These are phyloP conservation scores for Rhea pennata DNA, from an alignment of 2,113 vertebrate species.

Conservation along the genomic window DNA sequence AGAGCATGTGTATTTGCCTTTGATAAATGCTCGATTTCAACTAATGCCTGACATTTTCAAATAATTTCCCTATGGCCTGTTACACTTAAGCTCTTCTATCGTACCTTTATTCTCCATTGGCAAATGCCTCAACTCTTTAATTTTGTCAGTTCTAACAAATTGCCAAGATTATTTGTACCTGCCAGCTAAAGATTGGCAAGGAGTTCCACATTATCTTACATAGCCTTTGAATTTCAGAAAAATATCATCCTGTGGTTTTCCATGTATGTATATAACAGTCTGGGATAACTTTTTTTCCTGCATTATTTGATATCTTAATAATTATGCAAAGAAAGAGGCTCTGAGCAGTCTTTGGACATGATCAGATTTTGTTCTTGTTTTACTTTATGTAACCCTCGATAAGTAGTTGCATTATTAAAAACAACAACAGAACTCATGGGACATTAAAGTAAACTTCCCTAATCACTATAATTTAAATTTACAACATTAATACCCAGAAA, in stretches of 20 bases:
- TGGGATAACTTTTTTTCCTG: background rate
- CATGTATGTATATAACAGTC: background rate
- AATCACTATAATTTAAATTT: constrained; percentile 46
- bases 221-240: background rate
- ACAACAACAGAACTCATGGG: background rate
- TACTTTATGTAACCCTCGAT: background rate
- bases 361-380: background rate
- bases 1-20: background rate
- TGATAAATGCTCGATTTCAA: background rate
- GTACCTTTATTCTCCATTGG: background rate
- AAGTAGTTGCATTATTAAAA: constrained; percentile 1
- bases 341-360: background rate
- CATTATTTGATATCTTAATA: background rate
- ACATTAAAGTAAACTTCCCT: background rate
- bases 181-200: background rate
- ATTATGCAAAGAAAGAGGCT: background rate
- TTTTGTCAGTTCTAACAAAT: background rate
- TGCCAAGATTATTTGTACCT: background rate
- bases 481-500: constrained; percentile 15
- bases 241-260: background rate
- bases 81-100: background rate
- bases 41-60: background rate
- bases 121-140: background rate
- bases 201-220: background rate
- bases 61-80: background rate